phyloP scores from a whole-genome alignment of 2,888 invertebrate genomes.

The Selenia dentaria region DNA sequence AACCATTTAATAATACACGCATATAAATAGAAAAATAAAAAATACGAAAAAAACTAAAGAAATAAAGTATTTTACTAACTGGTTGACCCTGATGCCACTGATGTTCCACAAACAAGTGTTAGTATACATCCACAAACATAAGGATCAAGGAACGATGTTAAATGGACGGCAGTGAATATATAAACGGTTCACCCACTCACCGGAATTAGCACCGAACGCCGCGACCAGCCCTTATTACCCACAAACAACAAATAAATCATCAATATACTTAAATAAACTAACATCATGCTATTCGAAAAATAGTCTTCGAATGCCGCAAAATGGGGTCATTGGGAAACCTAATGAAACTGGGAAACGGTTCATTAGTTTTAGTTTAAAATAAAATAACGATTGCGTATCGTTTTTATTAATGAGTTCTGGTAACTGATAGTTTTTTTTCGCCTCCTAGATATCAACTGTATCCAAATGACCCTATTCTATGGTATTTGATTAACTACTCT shows the following conservation, averaged over 20 bases:
- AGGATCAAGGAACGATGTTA: constrained; percentile 43
- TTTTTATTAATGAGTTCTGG: not conserved
- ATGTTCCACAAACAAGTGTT: constrained; percentile 34
- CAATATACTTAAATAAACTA: constrained; percentile 50
- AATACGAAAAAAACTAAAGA: too few relatives aligned
- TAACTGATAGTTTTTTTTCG: not conserved
- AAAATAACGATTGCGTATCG: not conserved
- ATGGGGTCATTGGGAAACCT: constrained; percentile 9
- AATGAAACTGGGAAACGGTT: not conserved
- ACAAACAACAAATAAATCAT: constrained; percentile 65
- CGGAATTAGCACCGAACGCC: constrained; percentile 65
- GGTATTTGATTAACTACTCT: constrained; percentile 12
- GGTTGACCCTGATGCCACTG: constrained; percentile 11
- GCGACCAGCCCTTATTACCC: constrained; percentile 73
- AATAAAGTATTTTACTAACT: too few relatives aligned
- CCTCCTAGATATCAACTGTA: not conserved
- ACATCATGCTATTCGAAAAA: constrained; percentile 42
- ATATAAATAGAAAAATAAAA: too few relatives aligned
- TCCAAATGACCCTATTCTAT: constrained; percentile 5
- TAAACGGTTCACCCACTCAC: constrained; percentile 74
- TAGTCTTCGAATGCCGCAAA: constrained; percentile 2
- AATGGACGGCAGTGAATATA: constrained; percentile 50
- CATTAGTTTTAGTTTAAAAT: not conserved
- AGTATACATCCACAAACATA: constrained; percentile 55
- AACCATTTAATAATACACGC: too few relatives aligned